phyloP scores from a whole-genome alignment of 2,113 vertebrate genomes.

The Otis tarda region DNA sequence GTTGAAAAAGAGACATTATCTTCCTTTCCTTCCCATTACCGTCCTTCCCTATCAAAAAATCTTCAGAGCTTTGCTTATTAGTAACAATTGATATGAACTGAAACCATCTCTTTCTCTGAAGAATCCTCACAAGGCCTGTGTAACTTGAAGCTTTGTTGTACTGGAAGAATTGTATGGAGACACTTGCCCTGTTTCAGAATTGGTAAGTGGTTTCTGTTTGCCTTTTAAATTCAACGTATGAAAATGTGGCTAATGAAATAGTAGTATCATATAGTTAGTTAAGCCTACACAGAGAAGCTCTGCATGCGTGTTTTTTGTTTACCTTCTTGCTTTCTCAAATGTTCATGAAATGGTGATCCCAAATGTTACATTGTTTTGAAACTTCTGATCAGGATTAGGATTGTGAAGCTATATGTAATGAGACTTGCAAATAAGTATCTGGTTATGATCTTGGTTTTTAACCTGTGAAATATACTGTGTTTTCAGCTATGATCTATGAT shows the following conservation, averaged over 20 bases:
- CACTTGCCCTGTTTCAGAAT: too few species aligned
- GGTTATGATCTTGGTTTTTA: background rate
- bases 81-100: background rate
- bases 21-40: background rate
- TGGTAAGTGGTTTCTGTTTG: background rate
- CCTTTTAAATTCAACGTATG: background rate
- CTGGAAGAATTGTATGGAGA: slow-evolving; percentile 78
- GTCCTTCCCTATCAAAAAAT: background rate
- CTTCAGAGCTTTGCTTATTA: background rate
- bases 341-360: background rate
- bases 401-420: background rate
- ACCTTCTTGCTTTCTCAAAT: background rate
- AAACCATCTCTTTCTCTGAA: background rate
- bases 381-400: background rate
- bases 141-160: slow-evolving; percentile 91
- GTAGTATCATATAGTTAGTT: background rate
- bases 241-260: background rate
- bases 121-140: slow-evolving; percentile 96
- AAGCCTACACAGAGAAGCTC: background rate
- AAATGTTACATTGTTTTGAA: background rate
- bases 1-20: background rate
- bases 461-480: background rate
- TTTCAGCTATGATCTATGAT: background rate
- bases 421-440: background rate
- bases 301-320: background rate